Conservation (phyloP, 2,888 invertebrate species). For the Laothoe populi region DNA sequence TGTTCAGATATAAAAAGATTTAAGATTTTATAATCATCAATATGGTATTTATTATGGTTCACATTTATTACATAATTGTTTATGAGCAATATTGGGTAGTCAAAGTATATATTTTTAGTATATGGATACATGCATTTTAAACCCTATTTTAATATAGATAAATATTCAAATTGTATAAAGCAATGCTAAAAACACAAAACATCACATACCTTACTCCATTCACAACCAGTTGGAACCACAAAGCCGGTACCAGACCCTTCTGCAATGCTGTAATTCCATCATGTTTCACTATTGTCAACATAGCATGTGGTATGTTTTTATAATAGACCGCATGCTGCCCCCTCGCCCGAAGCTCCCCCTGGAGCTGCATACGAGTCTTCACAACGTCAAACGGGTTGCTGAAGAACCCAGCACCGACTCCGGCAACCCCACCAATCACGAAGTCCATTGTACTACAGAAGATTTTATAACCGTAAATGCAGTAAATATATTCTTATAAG, state of each 20-base stretch:
- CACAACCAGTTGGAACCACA: constrained; percentile 91
- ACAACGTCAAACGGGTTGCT: constrained; percentile 96
- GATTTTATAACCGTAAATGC: constrained; percentile 24
- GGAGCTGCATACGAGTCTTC: constrained; percentile 95
- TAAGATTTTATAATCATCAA: too few species aligned
- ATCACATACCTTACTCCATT: constrained; percentile 83
- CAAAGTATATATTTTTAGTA: too few species aligned
- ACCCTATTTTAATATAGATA: too few species aligned
- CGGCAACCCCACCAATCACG: constrained; percentile 89
- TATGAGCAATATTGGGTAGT: too few species aligned
- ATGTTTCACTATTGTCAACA: constrained; percentile 88
- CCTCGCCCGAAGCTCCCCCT: constrained; percentile 90
- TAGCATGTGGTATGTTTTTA: constrained; percentile 92
- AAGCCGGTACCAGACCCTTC: constrained; percentile 92
- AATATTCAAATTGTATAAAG: too few species aligned
- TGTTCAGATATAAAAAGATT: too few species aligned
- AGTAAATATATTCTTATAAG: too few species aligned
- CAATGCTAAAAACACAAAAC: constrained; percentile 4
- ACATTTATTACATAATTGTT: too few species aligned
- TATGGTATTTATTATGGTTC: too few species aligned
- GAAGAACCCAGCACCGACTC: constrained; percentile 91
- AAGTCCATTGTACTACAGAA: constrained; percentile 86
- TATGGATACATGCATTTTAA: too few species aligned
- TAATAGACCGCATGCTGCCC: constrained; percentile 87
- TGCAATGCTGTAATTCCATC: constrained; percentile 91